These are phyloP conservation scores for Polyodon spathula DNA, from an alignment of 2,113 vertebrate species.

Conservation along the genomic window DNA sequence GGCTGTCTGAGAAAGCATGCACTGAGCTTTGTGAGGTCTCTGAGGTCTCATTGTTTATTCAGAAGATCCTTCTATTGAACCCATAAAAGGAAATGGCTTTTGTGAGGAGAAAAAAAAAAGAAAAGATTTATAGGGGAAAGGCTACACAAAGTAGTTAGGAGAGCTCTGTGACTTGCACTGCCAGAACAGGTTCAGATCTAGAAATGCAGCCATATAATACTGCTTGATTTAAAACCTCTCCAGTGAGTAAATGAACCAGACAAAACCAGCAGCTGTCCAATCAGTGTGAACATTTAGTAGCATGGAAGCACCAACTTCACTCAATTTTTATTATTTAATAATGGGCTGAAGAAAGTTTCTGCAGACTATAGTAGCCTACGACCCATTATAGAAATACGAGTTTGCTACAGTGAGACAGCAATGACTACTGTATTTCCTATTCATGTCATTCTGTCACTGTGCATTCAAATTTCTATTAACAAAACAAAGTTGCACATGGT, in stretches of 20 bases:
- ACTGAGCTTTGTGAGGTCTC: conserved; percentile 41
- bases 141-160: conserved; percentile 38
- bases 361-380: no score
- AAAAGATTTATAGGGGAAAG: conserved; percentile 50
- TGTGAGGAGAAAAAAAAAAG: conserved; percentile 45
- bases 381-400: no score
- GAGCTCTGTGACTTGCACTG: conserved; percentile 20
- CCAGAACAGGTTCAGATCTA: conserved; percentile 51
- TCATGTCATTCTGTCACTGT: no score
- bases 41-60: conserved; percentile 55
- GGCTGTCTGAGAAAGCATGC: conserved; percentile 48
- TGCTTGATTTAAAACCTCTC: conserved; percentile 35
- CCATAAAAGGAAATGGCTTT: conserved; percentile 52
- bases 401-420: no score
- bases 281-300: no score
- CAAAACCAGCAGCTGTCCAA: conserved; percentile 18
- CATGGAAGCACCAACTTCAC: no score
- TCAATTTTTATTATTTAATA: no score
- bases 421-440: no score
- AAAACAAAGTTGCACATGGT: no score
- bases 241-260: conserved; percentile 33
- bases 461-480: no score
- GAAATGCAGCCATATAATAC: conserved; percentile 35
- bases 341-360: no score
- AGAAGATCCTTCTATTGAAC: conserved; percentile 44